A percentile compares a stretch with the other conserved stretches of the same genome.
Conservation (phyloP, 2,888 invertebrate genomes). For the Platypus cylindrus region DNA sequence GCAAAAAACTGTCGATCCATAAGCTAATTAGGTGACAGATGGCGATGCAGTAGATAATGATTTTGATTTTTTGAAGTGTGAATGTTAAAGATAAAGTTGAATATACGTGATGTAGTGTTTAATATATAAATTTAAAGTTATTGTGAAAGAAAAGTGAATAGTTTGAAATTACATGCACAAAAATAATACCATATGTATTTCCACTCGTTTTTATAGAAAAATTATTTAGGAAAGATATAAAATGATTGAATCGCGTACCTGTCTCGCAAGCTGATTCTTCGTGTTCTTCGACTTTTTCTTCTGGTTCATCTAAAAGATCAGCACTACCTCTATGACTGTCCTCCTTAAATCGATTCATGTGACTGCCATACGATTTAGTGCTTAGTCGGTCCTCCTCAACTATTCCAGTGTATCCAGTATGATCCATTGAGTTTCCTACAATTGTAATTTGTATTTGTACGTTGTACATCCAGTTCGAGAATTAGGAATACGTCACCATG, state of each 20-base stretch:
- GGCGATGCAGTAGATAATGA: no score
- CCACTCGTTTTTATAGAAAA: no score
- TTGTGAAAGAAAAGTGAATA: no score
- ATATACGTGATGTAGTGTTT: no score
- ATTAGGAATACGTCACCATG: slow-evolving; percentile 79
- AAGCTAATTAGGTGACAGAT: no score
- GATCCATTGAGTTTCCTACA: slow-evolving; percentile 53
- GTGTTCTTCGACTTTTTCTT: slow-evolving; percentile 82
- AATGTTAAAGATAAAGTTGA: no score
- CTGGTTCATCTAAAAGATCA: slow-evolving; percentile 68
- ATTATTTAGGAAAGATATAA: no score
- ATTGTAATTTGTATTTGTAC: slow-evolving; percentile 60
- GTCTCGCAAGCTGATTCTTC: no score
- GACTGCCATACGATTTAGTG: slow-evolving; percentile 86
- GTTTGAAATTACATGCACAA: slow-evolving; percentile 6
- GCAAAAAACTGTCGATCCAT: no score
- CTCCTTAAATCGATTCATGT: slow-evolving; percentile 81
- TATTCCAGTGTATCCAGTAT: slow-evolving; percentile 33
- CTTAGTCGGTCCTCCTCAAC: slow-evolving; percentile 65
- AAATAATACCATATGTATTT: slow-evolving; percentile 1
- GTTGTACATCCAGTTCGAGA: slow-evolving; percentile 49
- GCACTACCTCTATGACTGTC: slow-evolving; percentile 85
- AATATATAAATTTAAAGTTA: no score
- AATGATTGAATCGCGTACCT: no score
- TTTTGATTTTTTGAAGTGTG: no score